Evolutionary conservation across 2,113 vertebrate genomes (phyloP), one percentile per base, ranked within the genome.

Genomic region (Phyllopteryx taeniolatus): DNA sequence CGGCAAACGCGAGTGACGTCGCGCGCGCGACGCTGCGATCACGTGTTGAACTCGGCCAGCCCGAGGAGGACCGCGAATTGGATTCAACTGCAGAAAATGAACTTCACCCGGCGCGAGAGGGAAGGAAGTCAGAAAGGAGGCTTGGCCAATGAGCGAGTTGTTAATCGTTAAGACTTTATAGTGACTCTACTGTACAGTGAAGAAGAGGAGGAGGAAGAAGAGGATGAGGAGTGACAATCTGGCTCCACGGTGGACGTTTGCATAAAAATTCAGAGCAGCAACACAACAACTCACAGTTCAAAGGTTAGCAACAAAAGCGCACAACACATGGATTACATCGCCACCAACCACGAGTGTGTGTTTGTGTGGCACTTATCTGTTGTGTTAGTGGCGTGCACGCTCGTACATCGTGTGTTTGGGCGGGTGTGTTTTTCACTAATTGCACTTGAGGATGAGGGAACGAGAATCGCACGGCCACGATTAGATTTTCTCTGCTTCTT

Each of bases 181-280:
- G 39, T 31, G 73, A 68, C 33, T 73, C 54, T 59, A 65, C 59
- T 76, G 68, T 74, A 64, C 70, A 76, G 71, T 74, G 67, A 60
- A 33, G 27, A 60, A 35, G 54, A 56, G 7, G 61, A n/a, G 8
- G 27, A 61, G 31, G 31, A 60, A 60, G 27, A 60, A 60, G 54
- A 56, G 7, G 61, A n/a, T 2, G 27, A 61, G 31, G 31, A 61
- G 59, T 61, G 59, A 33, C 12, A 60, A 12, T 65, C 62, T 43
- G 3, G 27, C 73, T 13, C 71, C 66, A 61, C 68, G 13, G 19
- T 74, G 54, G 44, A 74, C 71, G 4, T 83, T 83, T 79, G 83
- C 81, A 87, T 87, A 83, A 86, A 88, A 87, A 89, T 85, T 67
- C 84, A 88, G 88, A 91, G 92, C 80, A 93, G 93, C 90, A 74